Evolutionary conservation across 92 coral and sea anemone species (phyloP).

Genomic region (Phymanthus crucifer): DNA sequence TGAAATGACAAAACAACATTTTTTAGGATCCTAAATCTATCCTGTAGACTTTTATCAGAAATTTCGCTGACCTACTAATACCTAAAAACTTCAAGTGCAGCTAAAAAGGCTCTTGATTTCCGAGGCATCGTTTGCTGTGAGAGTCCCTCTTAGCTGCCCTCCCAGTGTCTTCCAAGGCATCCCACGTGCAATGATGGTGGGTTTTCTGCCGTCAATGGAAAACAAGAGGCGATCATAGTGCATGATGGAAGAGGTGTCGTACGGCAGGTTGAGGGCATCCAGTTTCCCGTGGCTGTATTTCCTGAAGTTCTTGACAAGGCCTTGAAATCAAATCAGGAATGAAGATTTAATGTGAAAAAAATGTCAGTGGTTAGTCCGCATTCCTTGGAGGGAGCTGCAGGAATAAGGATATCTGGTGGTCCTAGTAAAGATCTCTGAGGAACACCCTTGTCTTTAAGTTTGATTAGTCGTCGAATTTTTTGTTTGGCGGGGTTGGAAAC

Average conservation of each 20-base stretch:
- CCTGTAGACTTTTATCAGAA: no score
- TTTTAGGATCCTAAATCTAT: no score
- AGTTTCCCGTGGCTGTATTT: constrained; percentile 73
- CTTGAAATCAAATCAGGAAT: constrained; percentile 10
- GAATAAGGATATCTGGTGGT: no score
- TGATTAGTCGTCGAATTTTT: no score
- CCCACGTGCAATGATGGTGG: constrained; percentile 76
- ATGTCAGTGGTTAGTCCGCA: neutral
- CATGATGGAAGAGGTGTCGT: constrained; percentile 74
- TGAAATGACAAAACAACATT: no score
- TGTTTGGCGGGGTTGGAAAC: no score
- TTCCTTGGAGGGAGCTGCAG: no score
- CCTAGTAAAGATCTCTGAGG: no score
- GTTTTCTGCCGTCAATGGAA: constrained; percentile 39
- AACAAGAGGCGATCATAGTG: constrained; percentile 73
- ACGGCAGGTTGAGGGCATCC: constrained; percentile 55
- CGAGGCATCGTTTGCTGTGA: constrained; percentile 52
- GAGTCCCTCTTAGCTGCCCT: constrained; percentile 74
- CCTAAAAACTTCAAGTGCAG: constrained; percentile 20
- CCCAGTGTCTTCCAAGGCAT: constrained; percentile 68
- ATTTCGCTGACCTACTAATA: no score
- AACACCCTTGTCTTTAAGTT: no score
- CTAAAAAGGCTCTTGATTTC: constrained; percentile 63
- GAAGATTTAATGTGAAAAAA: neutral
- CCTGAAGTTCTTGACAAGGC: constrained; percentile 48